Conservation (phyloP, 2,113 vertebrate genomes). For the Oreochromis spilurus region DNA sequence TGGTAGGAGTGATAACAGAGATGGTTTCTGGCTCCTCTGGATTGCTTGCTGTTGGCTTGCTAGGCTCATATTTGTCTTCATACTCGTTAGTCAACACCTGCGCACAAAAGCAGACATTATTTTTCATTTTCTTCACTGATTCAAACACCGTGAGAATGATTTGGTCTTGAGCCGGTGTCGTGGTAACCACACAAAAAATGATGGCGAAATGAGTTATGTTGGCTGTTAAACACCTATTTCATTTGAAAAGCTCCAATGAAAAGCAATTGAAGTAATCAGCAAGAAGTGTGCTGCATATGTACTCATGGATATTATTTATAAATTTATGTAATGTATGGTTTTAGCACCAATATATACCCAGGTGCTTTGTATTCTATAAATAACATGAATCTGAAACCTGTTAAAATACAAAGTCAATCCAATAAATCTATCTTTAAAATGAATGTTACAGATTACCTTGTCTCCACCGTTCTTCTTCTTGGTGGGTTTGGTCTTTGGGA, state of each 20-base stretch:
- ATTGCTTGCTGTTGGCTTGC: slow-evolving; percentile 66
- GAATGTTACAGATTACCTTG: slow-evolving; percentile 35
- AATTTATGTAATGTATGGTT: neutral
- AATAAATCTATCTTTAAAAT: neutral
- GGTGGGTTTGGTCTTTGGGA: slow-evolving; percentile 72
- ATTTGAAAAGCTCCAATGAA: neutral
- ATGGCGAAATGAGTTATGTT: neutral
- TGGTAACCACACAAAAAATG: neutral
- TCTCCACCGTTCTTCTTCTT: slow-evolving; percentile 79
- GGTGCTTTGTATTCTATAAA: neutral
- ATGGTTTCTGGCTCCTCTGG: slow-evolving; percentile 71
- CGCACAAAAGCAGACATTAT: neutral
- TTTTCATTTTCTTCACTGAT: neutral
- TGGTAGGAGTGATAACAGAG: slow-evolving; percentile 56
- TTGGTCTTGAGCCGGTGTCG: neutral
- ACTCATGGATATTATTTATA: neutral
- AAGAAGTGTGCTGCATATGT: neutral
- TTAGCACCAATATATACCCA: neutral
- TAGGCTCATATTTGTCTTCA: slow-evolving; percentile 79
- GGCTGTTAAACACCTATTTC: neutral
- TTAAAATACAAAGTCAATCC: neutral
- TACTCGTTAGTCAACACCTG: slow-evolving; percentile 83
- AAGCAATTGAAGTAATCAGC: neutral
- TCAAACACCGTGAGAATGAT: neutral
- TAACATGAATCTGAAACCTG: neutral